phyloP scores from a whole-genome alignment of 2,888 invertebrate species.

The Orchesellides sinensis region DNA sequence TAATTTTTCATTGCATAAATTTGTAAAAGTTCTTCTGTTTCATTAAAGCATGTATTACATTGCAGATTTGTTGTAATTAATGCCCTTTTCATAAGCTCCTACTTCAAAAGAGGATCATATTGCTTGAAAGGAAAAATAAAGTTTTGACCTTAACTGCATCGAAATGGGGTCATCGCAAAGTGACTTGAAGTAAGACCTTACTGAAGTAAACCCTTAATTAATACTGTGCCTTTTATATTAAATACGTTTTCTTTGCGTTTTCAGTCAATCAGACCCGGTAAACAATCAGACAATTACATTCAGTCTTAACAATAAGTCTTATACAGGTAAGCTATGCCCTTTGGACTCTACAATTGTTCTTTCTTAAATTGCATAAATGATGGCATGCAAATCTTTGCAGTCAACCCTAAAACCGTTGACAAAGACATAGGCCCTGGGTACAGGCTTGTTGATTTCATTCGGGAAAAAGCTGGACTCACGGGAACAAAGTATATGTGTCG shows the following conservation, averaged over 20 bases:
- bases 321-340: conserved; percentile 46
- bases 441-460: conserved; percentile 70
- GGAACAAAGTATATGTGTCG: conserved; percentile 76
- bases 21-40: too few species aligned
- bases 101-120: neutral
- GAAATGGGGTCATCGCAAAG: conserved; percentile 23
- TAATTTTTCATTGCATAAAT: neutral
- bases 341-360: neutral
- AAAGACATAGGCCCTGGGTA: conserved; percentile 54
- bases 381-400: neutral
- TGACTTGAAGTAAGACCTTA: conserved; percentile 25
- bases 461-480: conserved; percentile 62
- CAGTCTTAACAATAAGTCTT: conserved; percentile 59
- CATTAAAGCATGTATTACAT: neutral
- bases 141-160: too few species aligned
- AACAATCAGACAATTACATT: conserved; percentile 32
- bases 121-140: too few species aligned
- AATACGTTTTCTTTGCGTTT: too few species aligned
- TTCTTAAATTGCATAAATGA: neutral
- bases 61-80: neutral
- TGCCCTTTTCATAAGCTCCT: too few species aligned
- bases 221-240: too few species aligned
- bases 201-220: too few species aligned
- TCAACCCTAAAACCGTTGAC: conserved; percentile 13
- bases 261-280: neutral